Conservation (phyloP, 2,797 vertebrate genomes). For the Lacerta bilineata region DNA sequence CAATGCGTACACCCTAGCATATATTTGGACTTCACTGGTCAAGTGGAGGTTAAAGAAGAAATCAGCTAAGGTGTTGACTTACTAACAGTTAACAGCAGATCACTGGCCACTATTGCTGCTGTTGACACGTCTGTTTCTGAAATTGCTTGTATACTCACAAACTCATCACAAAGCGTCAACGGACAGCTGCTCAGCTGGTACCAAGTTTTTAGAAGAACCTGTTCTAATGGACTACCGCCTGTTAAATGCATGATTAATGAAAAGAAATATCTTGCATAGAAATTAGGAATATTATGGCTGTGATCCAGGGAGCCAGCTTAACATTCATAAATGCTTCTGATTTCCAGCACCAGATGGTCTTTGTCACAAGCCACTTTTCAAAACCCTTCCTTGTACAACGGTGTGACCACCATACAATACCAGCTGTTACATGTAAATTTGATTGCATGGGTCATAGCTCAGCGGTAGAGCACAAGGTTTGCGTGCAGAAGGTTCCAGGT, state of each 20-base stretch:
- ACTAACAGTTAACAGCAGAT: neutral
- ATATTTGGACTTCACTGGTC: conserved; percentile 52
- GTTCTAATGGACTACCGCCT: conserved; percentile 57
- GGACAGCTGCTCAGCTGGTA: conserved; percentile 67
- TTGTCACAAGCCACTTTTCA: conserved; percentile 6
- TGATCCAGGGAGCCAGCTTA: neutral
- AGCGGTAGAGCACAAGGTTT: too few relatives aligned
- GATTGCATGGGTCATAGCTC: conserved; percentile 56
- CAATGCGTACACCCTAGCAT: neutral
- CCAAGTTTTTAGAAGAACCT: conserved; percentile 55
- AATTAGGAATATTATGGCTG: conserved; percentile 40
- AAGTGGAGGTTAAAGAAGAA: conserved; percentile 26
- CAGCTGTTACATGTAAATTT: conserved; percentile 15
- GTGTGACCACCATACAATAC: too few relatives aligned
- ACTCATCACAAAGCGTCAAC: conserved; percentile 50
- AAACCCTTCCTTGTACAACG: too few relatives aligned
- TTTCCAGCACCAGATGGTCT: neutral
- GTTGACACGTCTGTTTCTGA: conserved; percentile 28
- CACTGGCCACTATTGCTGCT: conserved; percentile 38
- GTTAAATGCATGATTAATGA: conserved; percentile 56
- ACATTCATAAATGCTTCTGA: neutral
- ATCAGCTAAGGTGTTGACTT: conserved; percentile 40
- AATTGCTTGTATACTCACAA: conserved; percentile 52
- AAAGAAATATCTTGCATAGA: conserved; percentile 54
- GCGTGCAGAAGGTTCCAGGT: too few relatives aligned